phyloP scores from a whole-genome alignment of 2,797 vertebrate genomes.

The Spinus pinus region DNA sequence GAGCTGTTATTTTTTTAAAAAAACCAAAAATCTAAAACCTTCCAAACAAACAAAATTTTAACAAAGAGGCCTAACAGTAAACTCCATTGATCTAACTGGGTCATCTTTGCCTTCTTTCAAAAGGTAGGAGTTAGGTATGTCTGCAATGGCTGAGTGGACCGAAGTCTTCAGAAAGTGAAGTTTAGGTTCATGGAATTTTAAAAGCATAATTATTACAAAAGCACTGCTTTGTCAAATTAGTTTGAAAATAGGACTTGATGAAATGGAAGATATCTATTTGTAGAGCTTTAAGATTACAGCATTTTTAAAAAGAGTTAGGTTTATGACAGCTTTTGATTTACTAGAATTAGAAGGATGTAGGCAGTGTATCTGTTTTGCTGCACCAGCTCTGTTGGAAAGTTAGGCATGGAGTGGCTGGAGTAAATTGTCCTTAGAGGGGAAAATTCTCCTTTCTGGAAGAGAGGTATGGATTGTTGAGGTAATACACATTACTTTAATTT shows the following conservation, averaged over 20 bases:
- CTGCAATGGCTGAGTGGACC: neutral
- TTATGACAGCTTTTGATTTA: neutral
- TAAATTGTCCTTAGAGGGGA: neutral
- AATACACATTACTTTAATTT: neutral
- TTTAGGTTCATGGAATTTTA: neutral
- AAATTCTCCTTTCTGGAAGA: neutral
- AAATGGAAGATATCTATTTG: neutral
- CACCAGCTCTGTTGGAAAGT: neutral
- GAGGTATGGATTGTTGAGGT: neutral
- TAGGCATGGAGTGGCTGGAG: neutral
- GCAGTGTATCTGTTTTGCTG: neutral
- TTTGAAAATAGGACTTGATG: neutral
- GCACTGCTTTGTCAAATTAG: neutral
- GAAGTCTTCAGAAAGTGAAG: neutral
- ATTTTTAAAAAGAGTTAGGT: neutral
- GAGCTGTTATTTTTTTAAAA: constrained; percentile 12
- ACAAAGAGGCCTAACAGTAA: neutral
- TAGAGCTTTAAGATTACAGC: neutral
- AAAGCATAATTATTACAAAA: neutral
- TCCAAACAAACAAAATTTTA: neutral
- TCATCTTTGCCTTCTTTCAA: constrained; percentile 13
- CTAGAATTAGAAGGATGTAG: neutral
- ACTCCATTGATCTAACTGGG: neutral
- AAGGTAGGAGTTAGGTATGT: neutral
- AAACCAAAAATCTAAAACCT: neutral